Base-by-base conservation (phyloP, 2,113 vertebrate genomes). In the Synodontis membranacea region DNA sequence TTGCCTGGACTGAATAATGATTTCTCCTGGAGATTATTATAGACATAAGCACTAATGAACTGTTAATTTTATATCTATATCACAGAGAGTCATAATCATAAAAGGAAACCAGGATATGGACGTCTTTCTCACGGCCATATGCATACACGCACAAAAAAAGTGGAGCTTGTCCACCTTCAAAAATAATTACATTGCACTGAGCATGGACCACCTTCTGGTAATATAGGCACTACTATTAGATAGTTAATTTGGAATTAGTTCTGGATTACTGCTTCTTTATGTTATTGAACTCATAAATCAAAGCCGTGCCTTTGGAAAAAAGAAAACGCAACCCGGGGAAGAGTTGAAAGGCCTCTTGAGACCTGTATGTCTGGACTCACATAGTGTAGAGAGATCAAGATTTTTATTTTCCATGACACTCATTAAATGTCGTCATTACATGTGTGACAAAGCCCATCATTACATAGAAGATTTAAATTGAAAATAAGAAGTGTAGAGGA, bases 201-300 rank as follows among this genome's bases (percentile, higher is more conserved):
- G 90, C 90, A 85, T 48, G 48, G 83, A 79, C 86, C 84, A 84
- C 78, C 89, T 88, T 90, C 82, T 83, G 85, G 87, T 91, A 89
- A 90, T 85, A 82, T 75, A 44, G 80, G 89, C 70, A 66, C 78
- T 52, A 82, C 68, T 82, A 89, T 90, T 88, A 88, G 66, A 62
- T 28, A 25, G 88, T 87, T 92, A 88, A 93, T 92, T 91, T 89
- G 83, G 87, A 88, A 92, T 93, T 94, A 91, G 93, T 93, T 94
- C 92, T 93, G 93, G 90, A 92, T 93, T 92, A 93, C 88, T 90
- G 91, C 87, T 86, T 89, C 86, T 31, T 86, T 78, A 68, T 85
- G 89, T 91, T 92, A 94, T 94, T 94, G 92, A 93, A 94, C 90
- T 91, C 91, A 93, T 94, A 92, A 92, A 93, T 94, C 92, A 93